Evolutionary conservation across 2,888 invertebrate genomes (phyloP), one percentile per base, ranked within the genome.

Genomic region (Sipha maydis): DNA sequence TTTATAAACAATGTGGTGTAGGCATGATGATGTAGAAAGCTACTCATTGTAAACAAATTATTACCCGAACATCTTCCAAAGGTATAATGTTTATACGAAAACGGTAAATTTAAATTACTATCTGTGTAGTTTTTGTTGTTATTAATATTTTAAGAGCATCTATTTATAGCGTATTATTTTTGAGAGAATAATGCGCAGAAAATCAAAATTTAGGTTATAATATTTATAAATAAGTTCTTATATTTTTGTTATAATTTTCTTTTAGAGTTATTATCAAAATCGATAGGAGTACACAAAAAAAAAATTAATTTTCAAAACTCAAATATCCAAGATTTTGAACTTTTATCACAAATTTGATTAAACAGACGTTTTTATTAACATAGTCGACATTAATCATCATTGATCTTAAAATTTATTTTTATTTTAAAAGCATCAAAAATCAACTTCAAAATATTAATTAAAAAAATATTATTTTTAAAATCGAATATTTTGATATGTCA

Each of bases 1-100:
- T 88, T 80, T 88, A 88, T 61, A 71, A 48, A 19, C 19, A 71
- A 82, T n/a, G n/a, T n/a, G 17, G 17, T n/a, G 25, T 61, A 61
- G 61, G 61, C 61, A 25, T 61, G 61, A 4, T 69, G 31, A 21
- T 61, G 61, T 21, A 31, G 14, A 48, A 48, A 48, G 21, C 41
- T 69, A 21, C 61, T 61, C 0, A 28, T 82, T 14, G 0, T 28
- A 31, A 41, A 71, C 28, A 69, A 82, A 69, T 82, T 71, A 69
- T 48, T 82, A 61, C 25, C 25, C 48, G 28, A 41, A 69, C 11
- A 31, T 48, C 41, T 31, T 69, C 69, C 21, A 48, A 69, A 69
- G 28, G n/a, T 38, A 41, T 9, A 67, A 28, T 25, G 54, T 34
- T 34, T 61, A 61, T 38, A 80, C 48, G 67, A 80, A 61, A 80